A percentile compares a stretch with the other conserved stretches of the same genome.
Conservation (phyloP, 2,888 invertebrate genomes). For the Syritta pipiens region DNA sequence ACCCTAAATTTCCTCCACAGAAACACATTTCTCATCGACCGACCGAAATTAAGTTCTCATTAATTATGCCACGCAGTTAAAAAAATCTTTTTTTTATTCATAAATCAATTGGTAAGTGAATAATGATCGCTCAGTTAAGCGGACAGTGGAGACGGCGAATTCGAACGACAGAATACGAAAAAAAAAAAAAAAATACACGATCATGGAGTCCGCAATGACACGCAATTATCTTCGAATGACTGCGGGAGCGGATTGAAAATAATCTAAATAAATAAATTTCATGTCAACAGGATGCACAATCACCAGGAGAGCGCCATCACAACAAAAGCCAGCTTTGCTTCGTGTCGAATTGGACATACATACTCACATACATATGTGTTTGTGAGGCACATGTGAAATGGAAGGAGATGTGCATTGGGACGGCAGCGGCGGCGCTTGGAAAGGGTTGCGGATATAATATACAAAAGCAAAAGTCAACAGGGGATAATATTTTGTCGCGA, state of each 20-base stretch:
- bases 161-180: not conserved
- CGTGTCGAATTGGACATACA: constrained; percentile 7
- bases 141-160: not conserved
- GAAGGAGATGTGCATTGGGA: not conserved
- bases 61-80: constrained; percentile 50
- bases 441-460: constrained; percentile 32
- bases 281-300: constrained; percentile 58
- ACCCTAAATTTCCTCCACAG: constrained; percentile 10
- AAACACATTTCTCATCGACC: constrained; percentile 1
- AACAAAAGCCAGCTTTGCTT: constrained; percentile 44
- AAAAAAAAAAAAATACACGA: not conserved
- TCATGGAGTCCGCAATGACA: constrained; percentile 46
- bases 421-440: not conserved
- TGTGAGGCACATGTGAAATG: not conserved
- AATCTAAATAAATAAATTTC: constrained; percentile 57
- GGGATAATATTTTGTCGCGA: constrained; percentile 56
- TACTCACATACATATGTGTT: not conserved
- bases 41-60: constrained; percentile 56
- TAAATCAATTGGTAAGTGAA: constrained; percentile 64
- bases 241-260: constrained; percentile 37
- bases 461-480: constrained; percentile 10
- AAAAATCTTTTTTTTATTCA: constrained; percentile 31
- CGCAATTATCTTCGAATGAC: constrained; percentile 46
- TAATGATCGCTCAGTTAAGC: constrained; percentile 49
- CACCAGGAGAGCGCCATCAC: constrained; percentile 62